A percentile compares a stretch with the other conserved stretches of the same genome.
Conservation (phyloP, 2,888 invertebrate species). For the Anthrax anthrax region DNA sequence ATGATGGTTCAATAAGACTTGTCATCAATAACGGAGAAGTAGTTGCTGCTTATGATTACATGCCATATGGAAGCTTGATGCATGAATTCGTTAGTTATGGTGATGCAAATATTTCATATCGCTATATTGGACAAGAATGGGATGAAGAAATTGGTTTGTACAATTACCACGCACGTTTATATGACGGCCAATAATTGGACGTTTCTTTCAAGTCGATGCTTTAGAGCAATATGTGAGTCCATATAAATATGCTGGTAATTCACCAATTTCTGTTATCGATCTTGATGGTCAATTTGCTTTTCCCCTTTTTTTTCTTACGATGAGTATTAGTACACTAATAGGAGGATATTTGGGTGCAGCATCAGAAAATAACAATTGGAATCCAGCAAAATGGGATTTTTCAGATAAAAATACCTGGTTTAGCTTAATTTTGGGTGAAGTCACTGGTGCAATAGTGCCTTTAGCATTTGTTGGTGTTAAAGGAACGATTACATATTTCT, state of each 20-base stretch:
- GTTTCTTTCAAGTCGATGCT: constrained; percentile 14
- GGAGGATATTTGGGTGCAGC: constrained; percentile 6
- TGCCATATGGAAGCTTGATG: constrained; percentile 17
- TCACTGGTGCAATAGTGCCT: not conserved
- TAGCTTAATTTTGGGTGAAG: not conserved
- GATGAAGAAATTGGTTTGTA: constrained; percentile 16
- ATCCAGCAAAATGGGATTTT: not conserved
- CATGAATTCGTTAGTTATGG: constrained; percentile 9
- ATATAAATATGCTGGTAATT: too few relatives aligned
- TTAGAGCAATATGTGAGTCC: constrained; percentile 14
- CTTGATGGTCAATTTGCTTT: constrained; percentile 4
- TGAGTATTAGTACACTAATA: not conserved
- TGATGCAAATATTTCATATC: constrained; percentile 11
- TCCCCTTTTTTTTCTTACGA: not conserved
- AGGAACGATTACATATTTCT: too few relatives aligned
- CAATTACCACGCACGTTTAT: constrained; percentile 16
- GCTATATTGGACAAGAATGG: constrained; percentile 17
- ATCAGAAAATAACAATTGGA: not conserved
- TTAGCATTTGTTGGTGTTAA: too few relatives aligned
- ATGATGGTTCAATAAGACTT: constrained; percentile 14
- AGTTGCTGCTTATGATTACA: too few relatives aligned
- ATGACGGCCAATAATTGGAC: constrained; percentile 16
- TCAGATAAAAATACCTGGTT: not conserved
- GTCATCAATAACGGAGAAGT: constrained; percentile 11
- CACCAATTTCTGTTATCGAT: constrained; percentile 7